phyloP scores from a whole-genome alignment of 1,140 invertebrate genomes.

The Potamilus streckersoni region DNA sequence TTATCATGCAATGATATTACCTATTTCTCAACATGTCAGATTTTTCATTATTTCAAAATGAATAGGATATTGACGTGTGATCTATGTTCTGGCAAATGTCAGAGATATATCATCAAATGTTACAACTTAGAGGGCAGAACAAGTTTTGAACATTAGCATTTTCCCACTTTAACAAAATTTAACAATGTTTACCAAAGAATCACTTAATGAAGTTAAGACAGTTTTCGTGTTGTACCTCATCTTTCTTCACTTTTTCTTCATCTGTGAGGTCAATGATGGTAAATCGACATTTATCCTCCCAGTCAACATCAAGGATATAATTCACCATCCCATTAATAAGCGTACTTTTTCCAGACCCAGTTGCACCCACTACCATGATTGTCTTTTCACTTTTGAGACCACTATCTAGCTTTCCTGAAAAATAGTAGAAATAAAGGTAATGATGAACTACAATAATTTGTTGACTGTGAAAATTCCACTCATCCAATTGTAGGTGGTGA shows the following conservation, averaged over 20 bases:
- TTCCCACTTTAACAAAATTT: too few relatives aligned
- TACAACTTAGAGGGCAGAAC: too few relatives aligned
- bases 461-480: background rate
- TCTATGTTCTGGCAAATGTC: too few relatives aligned
- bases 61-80: too few relatives aligned
- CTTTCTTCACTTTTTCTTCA: slow-evolving; percentile 11
- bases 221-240: slow-evolving; percentile 6
- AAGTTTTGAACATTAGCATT: too few relatives aligned
- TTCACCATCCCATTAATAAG: slow-evolving; percentile 28
- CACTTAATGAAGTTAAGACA: background rate
- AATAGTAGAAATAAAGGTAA: background rate
- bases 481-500: background rate
- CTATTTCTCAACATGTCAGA: too few relatives aligned
- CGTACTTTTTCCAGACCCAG: slow-evolving; percentile 34
- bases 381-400: slow-evolving; percentile 16
- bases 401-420: background rate
- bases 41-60: too few relatives aligned
- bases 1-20: too few relatives aligned
- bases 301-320: slow-evolving; percentile 27
- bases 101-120: too few relatives aligned
- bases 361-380: slow-evolving; percentile 29
- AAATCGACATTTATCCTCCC: slow-evolving; percentile 30
- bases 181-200: too few relatives aligned
- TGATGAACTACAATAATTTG: background rate
- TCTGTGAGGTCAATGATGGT: slow-evolving; percentile 24